These are phyloP conservation scores for Hoplostethus mediterraneus DNA, from an alignment of 2,797 vertebrate species.

Conservation along the genomic window DNA sequence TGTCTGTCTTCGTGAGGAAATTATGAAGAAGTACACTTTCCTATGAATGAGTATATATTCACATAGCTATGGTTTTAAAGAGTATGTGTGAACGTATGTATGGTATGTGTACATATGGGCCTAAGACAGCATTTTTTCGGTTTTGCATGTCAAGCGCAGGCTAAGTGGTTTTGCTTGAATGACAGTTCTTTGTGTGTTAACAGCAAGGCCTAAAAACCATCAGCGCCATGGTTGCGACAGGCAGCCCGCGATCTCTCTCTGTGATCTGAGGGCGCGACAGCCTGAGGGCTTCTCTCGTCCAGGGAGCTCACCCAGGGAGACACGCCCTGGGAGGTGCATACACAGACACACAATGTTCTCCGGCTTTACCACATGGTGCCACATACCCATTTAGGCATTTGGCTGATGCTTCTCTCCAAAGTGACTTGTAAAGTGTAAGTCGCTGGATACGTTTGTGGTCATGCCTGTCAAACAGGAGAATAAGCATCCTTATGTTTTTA, in stretches of 20 bases:
- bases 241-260: constrained; percentile 14
- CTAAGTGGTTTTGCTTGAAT: constrained; percentile 39
- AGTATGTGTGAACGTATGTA: constrained; percentile 14
- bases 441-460: neutral
- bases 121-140: neutral
- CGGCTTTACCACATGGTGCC: constrained; percentile 11
- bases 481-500: neutral
- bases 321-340: constrained; percentile 44
- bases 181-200: constrained; percentile 37
- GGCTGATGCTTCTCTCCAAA: neutral
- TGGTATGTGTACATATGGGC: neutral
- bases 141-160: constrained; percentile 35
- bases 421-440: no score
- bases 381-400: neutral
- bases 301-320: constrained; percentile 10
- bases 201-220: constrained; percentile 59
- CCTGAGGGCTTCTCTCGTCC: constrained; percentile 38
- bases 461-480: neutral
- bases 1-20: neutral
- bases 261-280: constrained; percentile 45
- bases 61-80: neutral
- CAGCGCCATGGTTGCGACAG: constrained; percentile 35
- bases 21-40: neutral
- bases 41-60: constrained; percentile 3
- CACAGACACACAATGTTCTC: constrained; percentile 40